Evolutionary conservation across 1,140 invertebrate genomes (phyloP), one percentile per base, ranked within the genome.

Genomic region (Drosophila dunni): DNA sequence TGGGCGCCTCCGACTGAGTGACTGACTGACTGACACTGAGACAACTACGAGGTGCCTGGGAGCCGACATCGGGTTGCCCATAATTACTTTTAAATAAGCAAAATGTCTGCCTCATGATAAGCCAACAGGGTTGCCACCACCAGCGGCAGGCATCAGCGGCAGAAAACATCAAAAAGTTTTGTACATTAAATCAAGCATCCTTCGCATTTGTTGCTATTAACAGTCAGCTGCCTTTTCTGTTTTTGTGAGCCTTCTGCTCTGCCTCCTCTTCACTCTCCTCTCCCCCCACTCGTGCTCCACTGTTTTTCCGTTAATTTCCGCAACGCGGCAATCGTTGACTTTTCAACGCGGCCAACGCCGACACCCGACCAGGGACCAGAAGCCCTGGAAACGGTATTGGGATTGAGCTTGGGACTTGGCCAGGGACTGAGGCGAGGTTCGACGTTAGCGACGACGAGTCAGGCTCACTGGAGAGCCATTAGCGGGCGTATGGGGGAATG

Each of bases 231-330:
- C 33, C 29, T 56, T 42, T 38, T 20, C 53, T 46, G 45, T 15
- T 17, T 20, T 46, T 46, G 24, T 46, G 15, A 10, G 7, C 45
- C 7, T 9, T 46, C n/a, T 46, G 15, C 7, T 3, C 9, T 46
- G 10, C 15, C 5, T 17, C 3, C 24, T 29, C 24, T 29, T 0
- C 4, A 0, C 24, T 29, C 24, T 29, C 0, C 24, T 0, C 24
- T 29, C 24, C 24, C 24, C 24, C 24, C 5, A 6, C 24, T 29
- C 17, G 24, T 29, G 46, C 11, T 57, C 69, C 65, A 69, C 85
- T 89, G 85, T 78, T 89, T 89, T 89, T 89, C 81, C 84, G 84
- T 89, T 89, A 89, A 89, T 89, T 89, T 89, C 84, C 84, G 84
- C 84, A 89, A 79, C 85, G 84, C 84, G 84, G 78, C 84, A 89